These are phyloP conservation scores for Tupiocoris notatus DNA, from an alignment of 2,888 invertebrate species.

Conservation along the genomic window DNA sequence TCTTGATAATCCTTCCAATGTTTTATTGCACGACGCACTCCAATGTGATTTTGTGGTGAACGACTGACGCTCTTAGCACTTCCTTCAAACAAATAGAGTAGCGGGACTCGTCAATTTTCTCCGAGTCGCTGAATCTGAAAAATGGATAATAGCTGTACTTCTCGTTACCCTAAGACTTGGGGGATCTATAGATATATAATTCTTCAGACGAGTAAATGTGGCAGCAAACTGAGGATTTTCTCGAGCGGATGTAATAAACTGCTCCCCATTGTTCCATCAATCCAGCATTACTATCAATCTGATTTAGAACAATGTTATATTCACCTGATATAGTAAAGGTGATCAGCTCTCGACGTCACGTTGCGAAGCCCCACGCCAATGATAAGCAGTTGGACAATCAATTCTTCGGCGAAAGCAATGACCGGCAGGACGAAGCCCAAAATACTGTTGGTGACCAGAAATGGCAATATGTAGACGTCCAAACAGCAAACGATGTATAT, in stretches of 20 bases:
- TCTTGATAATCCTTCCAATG: neutral
- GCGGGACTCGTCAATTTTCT: neutral
- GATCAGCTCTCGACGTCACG: neutral
- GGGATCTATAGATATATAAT: no score
- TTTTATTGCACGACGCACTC: no score
- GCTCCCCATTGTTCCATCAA: no score
- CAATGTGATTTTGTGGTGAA: constrained; percentile 12
- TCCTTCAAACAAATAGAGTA: neutral
- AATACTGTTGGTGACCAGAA: neutral
- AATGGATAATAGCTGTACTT: neutral
- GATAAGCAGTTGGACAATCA: neutral
- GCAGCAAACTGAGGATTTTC: no score
- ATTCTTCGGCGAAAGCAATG: constrained; percentile 6
- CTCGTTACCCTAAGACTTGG: no score
- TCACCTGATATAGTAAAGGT: constrained; percentile 5
- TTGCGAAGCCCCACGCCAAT: neutral
- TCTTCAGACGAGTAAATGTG: no score
- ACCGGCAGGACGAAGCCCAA: neutral
- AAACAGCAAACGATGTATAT: neutral
- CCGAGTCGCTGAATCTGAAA: constrained; percentile 6
- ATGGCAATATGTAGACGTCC: neutral
- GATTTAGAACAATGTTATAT: no score
- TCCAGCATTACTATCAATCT: no score
- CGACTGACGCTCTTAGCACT: constrained; percentile 8
- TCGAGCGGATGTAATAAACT: no score